Evolutionary conservation across 1,140 invertebrate genomes (phyloP), one percentile per base, ranked within the genome.

Genomic region (Pentalonia nigronervosa): DNA sequence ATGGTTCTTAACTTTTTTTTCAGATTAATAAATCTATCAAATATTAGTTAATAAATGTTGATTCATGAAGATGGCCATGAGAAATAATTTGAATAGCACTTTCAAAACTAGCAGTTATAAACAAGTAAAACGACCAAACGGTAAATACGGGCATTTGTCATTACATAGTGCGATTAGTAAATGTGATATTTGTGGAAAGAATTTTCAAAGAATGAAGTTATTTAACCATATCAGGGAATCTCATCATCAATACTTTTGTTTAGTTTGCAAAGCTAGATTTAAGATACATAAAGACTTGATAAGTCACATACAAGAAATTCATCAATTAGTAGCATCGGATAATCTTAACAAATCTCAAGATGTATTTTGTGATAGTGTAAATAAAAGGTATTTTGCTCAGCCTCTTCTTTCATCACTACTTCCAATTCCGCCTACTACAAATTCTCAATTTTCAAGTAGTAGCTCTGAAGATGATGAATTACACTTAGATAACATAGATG

Each of bases 401-500:
- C 91, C 91, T 83, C 34, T 92, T 30, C 4, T 30, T 83, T 36
- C 41, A 1, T 84, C 81, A 56, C 91, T 1, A 93, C 48, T 93
- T 93, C 91, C 81, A 86, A 93, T 93, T 84, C 48, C 91, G 30
- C 25, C 91, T 41, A 84, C 76, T 84, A 53, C 47, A 86, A 36
- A 20, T 36, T 86, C 48, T 93, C 91, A 86, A 93, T 53, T 86
- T 41, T 93, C 81, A 53, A 50, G 84, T 36, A 93, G 81, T 93
- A 93, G 91, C n/a, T 93, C 91, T 45, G 91, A 93, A 84, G 91
- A 93, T 86, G 91, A 93, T n/a, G 91, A 93, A 45, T 86, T 93
- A 93, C 34, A 56, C 30, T 93, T 93, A 86, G 91, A 93, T 84
- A 86, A 93, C 30, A 7, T 86, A 30, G 91, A 93, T 86, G 91